Percentiles rank a stretch among this genome's conserved stretches.
Conservation (phyloP, 2,797 vertebrate species). For the Carcharodon carcharias region DNA sequence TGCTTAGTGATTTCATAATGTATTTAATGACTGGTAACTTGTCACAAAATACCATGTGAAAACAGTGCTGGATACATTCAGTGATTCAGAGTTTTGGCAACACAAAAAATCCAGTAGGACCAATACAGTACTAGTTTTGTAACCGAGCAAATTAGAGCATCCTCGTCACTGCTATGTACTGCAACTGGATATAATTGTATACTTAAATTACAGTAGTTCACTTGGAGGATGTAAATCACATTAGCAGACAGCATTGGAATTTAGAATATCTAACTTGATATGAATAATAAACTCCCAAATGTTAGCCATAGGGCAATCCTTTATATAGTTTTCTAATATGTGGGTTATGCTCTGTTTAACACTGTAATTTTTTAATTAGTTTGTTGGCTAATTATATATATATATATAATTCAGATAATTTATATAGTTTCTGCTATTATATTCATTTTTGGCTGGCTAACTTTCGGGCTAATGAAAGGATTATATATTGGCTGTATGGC, state of each 20-base stretch:
- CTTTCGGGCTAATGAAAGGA: neutral
- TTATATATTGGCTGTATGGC: neutral
- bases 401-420: neutral
- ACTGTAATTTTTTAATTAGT: neutral
- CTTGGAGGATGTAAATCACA: neutral
- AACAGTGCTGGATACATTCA: neutral
- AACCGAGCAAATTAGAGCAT: neutral
- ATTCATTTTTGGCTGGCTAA: slow-evolving; percentile 19
- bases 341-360: neutral
- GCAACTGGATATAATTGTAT: neutral
- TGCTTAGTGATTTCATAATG: neutral
- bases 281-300: neutral
- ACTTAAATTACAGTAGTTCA: neutral
- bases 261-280: neutral
- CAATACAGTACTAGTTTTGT: slow-evolving; percentile 27
- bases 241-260: neutral
- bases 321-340: neutral
- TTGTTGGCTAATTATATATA: neutral
- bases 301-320: neutral
- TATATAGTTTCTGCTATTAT: neutral
- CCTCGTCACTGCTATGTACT: neutral
- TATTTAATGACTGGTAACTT: neutral
- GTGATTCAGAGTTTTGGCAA: slow-evolving; percentile 26
- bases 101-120: slow-evolving; percentile 21
- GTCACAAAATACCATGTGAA: neutral